phyloP scores from a whole-genome alignment of 2,888 invertebrate genomes.

The Sympetrum striolatum region DNA sequence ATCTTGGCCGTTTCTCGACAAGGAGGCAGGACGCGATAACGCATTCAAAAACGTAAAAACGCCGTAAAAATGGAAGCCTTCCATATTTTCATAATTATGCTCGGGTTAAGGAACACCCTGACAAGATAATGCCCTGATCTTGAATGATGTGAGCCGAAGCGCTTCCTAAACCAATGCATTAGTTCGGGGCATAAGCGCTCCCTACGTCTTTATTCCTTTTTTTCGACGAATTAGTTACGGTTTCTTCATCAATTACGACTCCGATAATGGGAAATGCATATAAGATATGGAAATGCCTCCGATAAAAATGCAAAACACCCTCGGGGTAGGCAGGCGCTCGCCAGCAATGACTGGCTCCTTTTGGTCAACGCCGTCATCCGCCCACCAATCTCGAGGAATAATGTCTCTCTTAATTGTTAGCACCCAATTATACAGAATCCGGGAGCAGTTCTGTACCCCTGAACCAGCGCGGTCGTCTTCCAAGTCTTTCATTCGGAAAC shows the following conservation, averaged over 20 bases:
- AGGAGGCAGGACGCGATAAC: not conserved
- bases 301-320: not conserved
- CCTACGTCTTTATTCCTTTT: not conserved
- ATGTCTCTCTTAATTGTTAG: not conserved
- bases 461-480: too few relatives aligned
- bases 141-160: not conserved
- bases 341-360: not conserved
- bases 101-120: not conserved
- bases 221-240: not conserved
- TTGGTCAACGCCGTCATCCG: not conserved
- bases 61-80: not conserved
- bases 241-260: not conserved
- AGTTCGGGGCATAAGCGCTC: not conserved
- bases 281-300: not conserved
- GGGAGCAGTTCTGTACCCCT: not conserved
- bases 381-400: not conserved
- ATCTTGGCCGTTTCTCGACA: not conserved
- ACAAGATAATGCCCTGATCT: not conserved
- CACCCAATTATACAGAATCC: not conserved
- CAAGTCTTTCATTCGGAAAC: too few relatives aligned
- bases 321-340: not conserved
- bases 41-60: not conserved
- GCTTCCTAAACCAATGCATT: not conserved
- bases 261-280: not conserved
- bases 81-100: not conserved